These are phyloP conservation scores for Oncorhynchus nerka DNA, from an alignment of 2,113 vertebrate genomes.

Conservation along the genomic window DNA sequence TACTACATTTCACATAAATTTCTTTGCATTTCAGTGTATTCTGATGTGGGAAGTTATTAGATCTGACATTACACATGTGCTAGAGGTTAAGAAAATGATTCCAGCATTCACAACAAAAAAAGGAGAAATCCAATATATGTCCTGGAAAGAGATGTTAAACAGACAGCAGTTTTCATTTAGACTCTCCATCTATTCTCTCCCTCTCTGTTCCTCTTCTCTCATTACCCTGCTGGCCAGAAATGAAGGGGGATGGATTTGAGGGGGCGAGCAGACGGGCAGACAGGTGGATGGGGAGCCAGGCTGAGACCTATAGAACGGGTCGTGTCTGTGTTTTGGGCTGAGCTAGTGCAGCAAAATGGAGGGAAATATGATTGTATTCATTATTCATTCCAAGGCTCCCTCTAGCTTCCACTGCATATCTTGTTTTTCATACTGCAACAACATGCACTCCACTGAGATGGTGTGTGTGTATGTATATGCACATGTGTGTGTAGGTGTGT, in stretches of 20 bases:
- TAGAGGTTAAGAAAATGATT: neutral
- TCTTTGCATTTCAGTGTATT: neutral
- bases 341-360: neutral
- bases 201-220: neutral
- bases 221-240: neutral
- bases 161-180: neutral
- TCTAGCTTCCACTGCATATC: neutral
- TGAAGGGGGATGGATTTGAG: neutral
- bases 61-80: neutral
- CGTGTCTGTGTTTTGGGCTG: neutral
- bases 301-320: no score
- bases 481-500: neutral
- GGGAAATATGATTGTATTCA: neutral
- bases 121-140: neutral
- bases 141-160: neutral
- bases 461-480: constrained; percentile 15
- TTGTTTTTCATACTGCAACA: neutral
- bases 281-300: no score
- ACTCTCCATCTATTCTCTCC: neutral
- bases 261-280: no score
- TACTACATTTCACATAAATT: neutral
- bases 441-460: neutral
- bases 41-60: neutral
- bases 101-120: neutral
- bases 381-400: neutral